Conservation (phyloP, 2,888 invertebrate species). For the Dione vanillae region DNA sequence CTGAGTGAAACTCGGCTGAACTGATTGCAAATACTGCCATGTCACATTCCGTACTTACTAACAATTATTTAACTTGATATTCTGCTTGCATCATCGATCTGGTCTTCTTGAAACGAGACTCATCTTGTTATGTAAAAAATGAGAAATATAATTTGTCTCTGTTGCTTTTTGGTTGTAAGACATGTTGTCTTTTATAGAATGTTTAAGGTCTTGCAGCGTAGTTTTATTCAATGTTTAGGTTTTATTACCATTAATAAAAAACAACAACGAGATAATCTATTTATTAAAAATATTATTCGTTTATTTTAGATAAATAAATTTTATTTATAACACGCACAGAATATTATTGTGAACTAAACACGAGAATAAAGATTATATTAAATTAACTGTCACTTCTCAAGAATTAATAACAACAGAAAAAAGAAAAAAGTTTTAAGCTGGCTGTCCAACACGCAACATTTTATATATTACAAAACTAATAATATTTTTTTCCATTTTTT, state of each 20-base stretch:
- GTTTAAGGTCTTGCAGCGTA: too few species aligned
- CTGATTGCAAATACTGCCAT: constrained; percentile 72
- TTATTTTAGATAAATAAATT: too few species aligned
- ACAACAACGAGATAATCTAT: background rate
- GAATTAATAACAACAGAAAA: too few species aligned
- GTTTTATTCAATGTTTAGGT: background rate
- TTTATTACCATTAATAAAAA: background rate
- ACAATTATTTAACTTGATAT: constrained; percentile 40
- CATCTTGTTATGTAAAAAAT: background rate
- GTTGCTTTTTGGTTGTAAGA: background rate
- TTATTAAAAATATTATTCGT: background rate
- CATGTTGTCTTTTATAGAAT: too few species aligned
- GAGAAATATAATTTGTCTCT: background rate
- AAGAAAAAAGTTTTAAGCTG: too few species aligned
- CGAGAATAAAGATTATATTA: too few species aligned
- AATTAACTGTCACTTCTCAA: too few species aligned
- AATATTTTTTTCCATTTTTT: too few species aligned
- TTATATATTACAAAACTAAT: too few species aligned
- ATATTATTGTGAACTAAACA: too few species aligned
- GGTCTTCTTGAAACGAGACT: background rate
- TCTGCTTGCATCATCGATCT: constrained; percentile 35
- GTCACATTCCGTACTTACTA: constrained; percentile 65
- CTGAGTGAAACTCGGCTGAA: constrained; percentile 81
- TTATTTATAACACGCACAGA: too few species aligned
- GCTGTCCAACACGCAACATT: too few species aligned